A percentile compares a stretch with the other conserved stretches of the same genome.
These are phyloP conservation scores for Sesia apiformis DNA, from an alignment of 2,888 invertebrate species.

Conservation along the genomic window DNA sequence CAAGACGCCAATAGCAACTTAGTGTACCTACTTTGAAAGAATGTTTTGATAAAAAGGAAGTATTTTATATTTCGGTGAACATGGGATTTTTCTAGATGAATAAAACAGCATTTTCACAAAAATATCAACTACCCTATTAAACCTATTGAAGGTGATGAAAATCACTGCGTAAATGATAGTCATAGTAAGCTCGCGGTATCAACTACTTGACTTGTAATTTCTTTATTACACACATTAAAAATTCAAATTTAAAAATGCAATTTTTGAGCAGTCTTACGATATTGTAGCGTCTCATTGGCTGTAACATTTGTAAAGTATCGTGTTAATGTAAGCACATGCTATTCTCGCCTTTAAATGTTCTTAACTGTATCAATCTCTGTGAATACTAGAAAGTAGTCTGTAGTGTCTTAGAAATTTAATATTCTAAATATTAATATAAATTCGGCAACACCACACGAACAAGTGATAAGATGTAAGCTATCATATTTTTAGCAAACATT, in stretches of 20 bases:
- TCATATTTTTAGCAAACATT: conserved; percentile 48
- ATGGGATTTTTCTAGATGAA: no score
- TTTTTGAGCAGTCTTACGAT: conserved; percentile 15
- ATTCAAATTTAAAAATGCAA: conserved; percentile 8
- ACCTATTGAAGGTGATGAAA: no score
- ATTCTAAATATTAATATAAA: conserved; percentile 65
- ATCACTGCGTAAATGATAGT: no score
- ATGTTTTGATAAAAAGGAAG: no score
- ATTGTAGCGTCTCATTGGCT: conserved; percentile 33
- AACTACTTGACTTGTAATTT: no score
- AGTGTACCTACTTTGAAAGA: no score
- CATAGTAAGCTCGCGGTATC: no score
- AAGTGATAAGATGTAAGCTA: conserved; percentile 67
- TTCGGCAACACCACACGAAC: conserved; percentile 66
- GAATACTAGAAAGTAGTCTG: conserved; percentile 67
- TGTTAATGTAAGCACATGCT: conserved; percentile 55
- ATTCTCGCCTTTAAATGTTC: conserved; percentile 58
- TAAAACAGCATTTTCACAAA: no score
- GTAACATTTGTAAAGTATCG: conserved; percentile 30
- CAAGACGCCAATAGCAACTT: no score
- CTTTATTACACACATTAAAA: not conserved
- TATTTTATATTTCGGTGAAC: no score
- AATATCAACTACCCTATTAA: no score
- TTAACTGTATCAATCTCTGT: conserved; percentile 64
- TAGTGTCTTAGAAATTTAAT: conserved; percentile 70